Base-by-base conservation (phyloP, 1,140 invertebrate genomes). In the Diabrotica undecimpunctata region DNA sequence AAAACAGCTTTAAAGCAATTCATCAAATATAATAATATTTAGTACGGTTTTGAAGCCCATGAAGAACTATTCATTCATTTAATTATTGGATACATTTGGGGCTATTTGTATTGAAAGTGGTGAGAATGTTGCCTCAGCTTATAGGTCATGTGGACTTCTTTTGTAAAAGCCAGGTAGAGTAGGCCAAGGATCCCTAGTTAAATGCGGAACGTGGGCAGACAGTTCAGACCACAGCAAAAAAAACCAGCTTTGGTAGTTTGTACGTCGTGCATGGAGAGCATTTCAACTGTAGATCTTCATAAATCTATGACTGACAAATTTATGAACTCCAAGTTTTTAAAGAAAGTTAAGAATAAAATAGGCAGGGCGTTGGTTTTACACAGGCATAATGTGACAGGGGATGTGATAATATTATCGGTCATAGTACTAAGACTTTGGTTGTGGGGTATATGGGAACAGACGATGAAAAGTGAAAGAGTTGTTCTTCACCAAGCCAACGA, bases 121-220 rank as follows among this genome's bases (percentile, higher is more conserved):
- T 74, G 95, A 95, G 11, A 84, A 90, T 75, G 85, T 96, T 13
- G 93, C 93, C 65, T 84, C 93, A 67, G 92, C 91, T 51, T 93
- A 92, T 64, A 97, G 95, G 68, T 97, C 94, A 78, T 96, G 96
- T 25, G 96, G 96, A 58, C 88, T 98, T 54, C 83, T 94, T 52
- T 81, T 98, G 1, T 98, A 99, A 81, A 87, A 91, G 73, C 86
- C 94, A 56, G 96, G 96, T 6, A 83, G 96, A 77, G 85, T 99
- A 25, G 96, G 96, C 2, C 95, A 96, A 85, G 92, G 93, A 55
- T 92, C 92, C 9, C 85, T 93, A 2, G 95, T 90, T 83, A 95
- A 93, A 13, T 85, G 90, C 80, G 90, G 95, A 64, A 86, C 91
- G 64, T 96, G 94, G 94, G 92, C 93, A 12, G 82, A 88, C 64